Conservation (phyloP, 2,113 vertebrate genomes). For the Planiliza haematocheilus region DNA sequence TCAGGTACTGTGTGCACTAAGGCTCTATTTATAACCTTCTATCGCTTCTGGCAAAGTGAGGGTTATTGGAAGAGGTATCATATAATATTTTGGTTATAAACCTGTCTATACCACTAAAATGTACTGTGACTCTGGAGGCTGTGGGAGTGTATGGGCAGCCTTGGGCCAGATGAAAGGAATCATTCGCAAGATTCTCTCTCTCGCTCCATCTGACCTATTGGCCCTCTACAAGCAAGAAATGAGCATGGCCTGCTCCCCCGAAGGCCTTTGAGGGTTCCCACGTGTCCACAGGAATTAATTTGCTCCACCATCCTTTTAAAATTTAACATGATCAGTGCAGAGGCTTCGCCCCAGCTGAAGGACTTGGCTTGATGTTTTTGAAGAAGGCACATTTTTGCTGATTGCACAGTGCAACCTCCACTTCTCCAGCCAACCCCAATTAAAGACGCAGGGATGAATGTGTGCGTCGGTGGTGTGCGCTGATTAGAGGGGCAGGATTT, state of each 20-base stretch:
- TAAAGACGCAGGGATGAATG: not conserved
- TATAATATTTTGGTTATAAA: not conserved
- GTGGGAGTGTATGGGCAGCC: constrained; percentile 3
- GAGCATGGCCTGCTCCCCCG: not conserved
- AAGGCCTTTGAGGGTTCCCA: constrained; percentile 6
- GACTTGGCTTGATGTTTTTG: not conserved
- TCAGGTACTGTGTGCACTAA: constrained; percentile 13
- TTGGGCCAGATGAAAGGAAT: constrained; percentile 14
- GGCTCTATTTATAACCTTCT: constrained; percentile 41
- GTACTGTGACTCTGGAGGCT: not conserved
- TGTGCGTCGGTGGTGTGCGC: too few relatives aligned
- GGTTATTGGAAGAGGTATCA: constrained; percentile 12
- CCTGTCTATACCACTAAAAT: not conserved
- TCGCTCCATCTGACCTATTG: constrained; percentile 13
- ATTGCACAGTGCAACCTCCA: not conserved
- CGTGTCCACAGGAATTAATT: constrained; percentile 22
- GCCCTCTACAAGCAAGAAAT: not conserved
- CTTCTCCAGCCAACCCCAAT: not conserved
- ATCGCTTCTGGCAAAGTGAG: constrained; percentile 19
- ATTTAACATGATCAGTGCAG: not conserved
- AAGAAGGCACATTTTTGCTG: not conserved
- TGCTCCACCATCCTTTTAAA: constrained; percentile 25
- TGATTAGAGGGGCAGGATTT: not conserved
- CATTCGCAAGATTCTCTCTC: not conserved
- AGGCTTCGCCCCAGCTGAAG: not conserved